Evolutionary conservation across 2,888 invertebrate species (phyloP).

Genomic region (Unio pictorum): DNA sequence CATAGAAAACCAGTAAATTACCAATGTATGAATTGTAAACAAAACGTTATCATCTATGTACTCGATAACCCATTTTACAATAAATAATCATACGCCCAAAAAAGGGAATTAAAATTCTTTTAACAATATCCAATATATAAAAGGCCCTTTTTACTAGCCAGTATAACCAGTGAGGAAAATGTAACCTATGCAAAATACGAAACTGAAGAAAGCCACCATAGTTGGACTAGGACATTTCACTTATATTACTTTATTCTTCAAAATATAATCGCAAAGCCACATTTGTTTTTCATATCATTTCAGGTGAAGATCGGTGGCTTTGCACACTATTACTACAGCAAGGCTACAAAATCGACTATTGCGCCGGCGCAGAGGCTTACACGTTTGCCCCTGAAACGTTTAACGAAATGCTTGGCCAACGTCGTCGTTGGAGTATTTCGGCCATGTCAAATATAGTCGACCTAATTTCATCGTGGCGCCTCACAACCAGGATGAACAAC

Average conservation of each 20-base stretch:
- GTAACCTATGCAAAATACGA: too few species aligned
- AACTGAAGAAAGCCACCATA: too few species aligned
- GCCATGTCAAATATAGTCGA: constrained; percentile 66
- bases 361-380: constrained; percentile 61
- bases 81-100: too few species aligned
- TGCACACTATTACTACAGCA: constrained; percentile 62
- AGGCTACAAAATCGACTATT: constrained; percentile 65
- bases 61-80: too few species aligned
- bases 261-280: not conserved
- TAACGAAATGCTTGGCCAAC: constrained; percentile 64
- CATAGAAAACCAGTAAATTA: too few species aligned
- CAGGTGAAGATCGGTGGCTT: constrained; percentile 68
- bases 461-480: constrained; percentile 49
- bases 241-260: not conserved
- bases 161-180: too few species aligned
- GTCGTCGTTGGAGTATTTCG: constrained; percentile 65
- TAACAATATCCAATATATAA: too few species aligned
- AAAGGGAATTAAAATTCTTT: too few species aligned
- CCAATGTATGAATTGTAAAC: too few species aligned
- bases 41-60: too few species aligned
- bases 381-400: constrained; percentile 65
- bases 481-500: constrained; percentile 52
- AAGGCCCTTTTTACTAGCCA: too few species aligned
- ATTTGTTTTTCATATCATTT: not conserved
- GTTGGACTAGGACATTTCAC: not conserved